Percentiles rank a stretch among this genome's conserved stretches.
These are phyloP conservation scores for Aradophagus sp. DNA, from an alignment of 1,140 invertebrate species.

Conservation along the genomic window DNA sequence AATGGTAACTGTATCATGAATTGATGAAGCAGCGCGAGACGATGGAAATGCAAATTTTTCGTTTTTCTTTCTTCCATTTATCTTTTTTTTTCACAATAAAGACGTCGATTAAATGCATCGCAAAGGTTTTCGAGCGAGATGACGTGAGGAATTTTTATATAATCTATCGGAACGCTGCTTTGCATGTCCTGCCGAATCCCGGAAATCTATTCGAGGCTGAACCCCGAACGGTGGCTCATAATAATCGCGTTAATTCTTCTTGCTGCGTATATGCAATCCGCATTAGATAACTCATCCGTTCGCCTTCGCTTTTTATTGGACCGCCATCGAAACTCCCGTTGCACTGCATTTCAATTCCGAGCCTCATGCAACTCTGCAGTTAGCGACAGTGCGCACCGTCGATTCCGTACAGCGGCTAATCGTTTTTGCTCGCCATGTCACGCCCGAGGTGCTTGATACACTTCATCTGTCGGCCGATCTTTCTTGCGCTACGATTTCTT, in stretches of 20 bases:
- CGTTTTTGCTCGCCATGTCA: slow-evolving; percentile 38
- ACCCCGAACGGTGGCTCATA: slow-evolving; percentile 43
- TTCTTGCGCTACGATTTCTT: background rate
- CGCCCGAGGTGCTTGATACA: slow-evolving; percentile 41
- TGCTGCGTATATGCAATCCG: slow-evolving; percentile 46
- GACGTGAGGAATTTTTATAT: slow-evolving; percentile 33
- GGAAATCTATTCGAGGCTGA: slow-evolving; percentile 49
- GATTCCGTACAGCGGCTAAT: slow-evolving; percentile 5
- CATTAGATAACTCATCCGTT: slow-evolving; percentile 69
- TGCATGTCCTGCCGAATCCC: slow-evolving; percentile 50
- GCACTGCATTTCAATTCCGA: slow-evolving; percentile 42
- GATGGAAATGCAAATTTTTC: slow-evolving; percentile 10
- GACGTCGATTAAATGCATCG: slow-evolving; percentile 14
- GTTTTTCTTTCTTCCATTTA: no score
- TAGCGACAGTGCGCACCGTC: slow-evolving; percentile 34
- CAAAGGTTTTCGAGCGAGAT: slow-evolving; percentile 11
- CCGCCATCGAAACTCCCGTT: slow-evolving; percentile 58
- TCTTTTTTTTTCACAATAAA: no score
- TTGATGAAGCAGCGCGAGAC: no score
- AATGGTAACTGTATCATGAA: no score
- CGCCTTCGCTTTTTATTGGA: slow-evolving; percentile 62
- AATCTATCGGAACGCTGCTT: slow-evolving; percentile 30
- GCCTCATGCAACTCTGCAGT: slow-evolving; percentile 44
- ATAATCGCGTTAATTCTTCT: slow-evolving; percentile 54
- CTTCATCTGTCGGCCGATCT: slow-evolving; percentile 23